Base-by-base conservation (phyloP, 2,113 vertebrate genomes). In the Psophia crepitans region DNA sequence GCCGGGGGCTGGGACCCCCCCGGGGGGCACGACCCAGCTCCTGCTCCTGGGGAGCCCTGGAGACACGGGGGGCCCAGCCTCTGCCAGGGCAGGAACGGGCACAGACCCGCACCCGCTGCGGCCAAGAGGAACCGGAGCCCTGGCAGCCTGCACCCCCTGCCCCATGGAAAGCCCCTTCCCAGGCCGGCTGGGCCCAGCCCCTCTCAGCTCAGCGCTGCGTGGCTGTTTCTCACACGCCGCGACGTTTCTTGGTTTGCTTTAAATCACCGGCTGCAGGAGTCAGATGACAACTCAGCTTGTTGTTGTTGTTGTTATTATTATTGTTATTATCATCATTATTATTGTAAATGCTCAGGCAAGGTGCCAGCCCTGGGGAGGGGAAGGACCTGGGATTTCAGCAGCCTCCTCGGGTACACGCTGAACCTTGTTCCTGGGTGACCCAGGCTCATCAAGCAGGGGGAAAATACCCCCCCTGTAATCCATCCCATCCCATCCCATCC, bases 321-420 rank as follows among this genome's bases (percentile, higher is more conserved):
- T 95, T 80, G 8, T 78, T 44, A 82, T 94, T 49, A 78, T 79
- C 17, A 60, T 87, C 53, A 87, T 84, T 87, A 86, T 92, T 92
- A 94, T 93, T 91, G 74, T 53, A 89, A 96, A 92, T 39, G 58
- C 89, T 84, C 64, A 30, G 93, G 87, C 49, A 21, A 91, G 95
- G 65, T 89, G 89, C 87, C 93, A 77, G 81, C 94, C 90, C 74
- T 66, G 88, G 80, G 90, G 53, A 94, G 90, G 92, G 90, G 84
- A 93, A 83, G 76, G 90, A 86, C 76, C 63, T 5, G 9, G 79
- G 74, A 77, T 90, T 93, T 95, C 2, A 0, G 96, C 19, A 74
- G 85, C 74, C 69, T 91, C 61, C 28, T n/a, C 4, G 8, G 39
- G 61, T 37, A 26, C 17, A 30, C 0, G 2, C 8, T 14, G 75